Conservation (phyloP, 2,888 invertebrate species). For the Gortyna flavago region DNA sequence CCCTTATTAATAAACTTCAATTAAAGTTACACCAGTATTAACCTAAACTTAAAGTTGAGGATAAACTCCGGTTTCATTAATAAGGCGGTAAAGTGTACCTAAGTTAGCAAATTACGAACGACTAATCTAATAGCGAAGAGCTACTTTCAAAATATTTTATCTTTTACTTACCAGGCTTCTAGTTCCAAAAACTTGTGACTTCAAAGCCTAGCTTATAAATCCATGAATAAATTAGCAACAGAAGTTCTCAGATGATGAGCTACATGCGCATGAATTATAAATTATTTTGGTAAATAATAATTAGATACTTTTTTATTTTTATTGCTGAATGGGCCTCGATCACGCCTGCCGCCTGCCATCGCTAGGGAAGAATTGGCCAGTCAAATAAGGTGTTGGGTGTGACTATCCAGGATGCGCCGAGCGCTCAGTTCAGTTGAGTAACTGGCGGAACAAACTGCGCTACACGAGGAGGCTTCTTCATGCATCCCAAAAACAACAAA, state of each 20-base stretch:
- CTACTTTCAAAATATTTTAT: slow-evolving; percentile 22
- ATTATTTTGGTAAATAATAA: slow-evolving; percentile 24
- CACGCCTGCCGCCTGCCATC: too few relatives aligned
- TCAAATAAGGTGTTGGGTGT: too few relatives aligned
- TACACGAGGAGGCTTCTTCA: too few relatives aligned
- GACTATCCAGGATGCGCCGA: too few relatives aligned
- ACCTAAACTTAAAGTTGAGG: background rate
- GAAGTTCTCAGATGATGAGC: slow-evolving; percentile 28
- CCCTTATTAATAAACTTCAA: background rate
- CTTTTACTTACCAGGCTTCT: slow-evolving; percentile 4
- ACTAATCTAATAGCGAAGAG: slow-evolving; percentile 3
- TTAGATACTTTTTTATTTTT: too few relatives aligned
- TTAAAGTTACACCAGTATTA: background rate
- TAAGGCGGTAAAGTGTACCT: slow-evolving; percentile 1
- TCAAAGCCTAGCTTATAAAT: slow-evolving; percentile 30
- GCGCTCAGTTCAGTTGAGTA: too few relatives aligned
- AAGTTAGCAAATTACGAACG: slow-evolving; percentile 3
- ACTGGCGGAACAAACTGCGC: too few relatives aligned
- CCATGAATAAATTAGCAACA: slow-evolving; percentile 46
- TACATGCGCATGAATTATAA: slow-evolving; percentile 21
- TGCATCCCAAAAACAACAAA: too few relatives aligned
- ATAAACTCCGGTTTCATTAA: background rate
- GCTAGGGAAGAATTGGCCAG: too few relatives aligned
- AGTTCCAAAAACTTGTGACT: slow-evolving; percentile 34
- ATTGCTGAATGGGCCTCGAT: too few relatives aligned